These are phyloP conservation scores for Sphaeramia orbicularis DNA, from an alignment of 2,797 vertebrate genomes.

Conservation along the genomic window DNA sequence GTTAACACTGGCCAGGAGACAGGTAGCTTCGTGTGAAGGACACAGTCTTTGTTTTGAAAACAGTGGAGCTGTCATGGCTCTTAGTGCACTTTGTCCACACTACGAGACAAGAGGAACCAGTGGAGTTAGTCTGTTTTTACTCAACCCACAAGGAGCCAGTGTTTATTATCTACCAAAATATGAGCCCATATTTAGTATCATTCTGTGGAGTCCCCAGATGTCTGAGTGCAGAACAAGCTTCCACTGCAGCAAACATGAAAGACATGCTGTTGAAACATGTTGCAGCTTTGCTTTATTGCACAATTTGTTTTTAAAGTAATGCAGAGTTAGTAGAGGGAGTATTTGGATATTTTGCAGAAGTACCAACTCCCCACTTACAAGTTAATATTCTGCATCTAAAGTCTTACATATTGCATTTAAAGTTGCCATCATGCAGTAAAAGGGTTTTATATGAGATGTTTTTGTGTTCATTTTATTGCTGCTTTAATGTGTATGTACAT, in stretches of 20 bases:
- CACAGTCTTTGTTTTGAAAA: conserved; percentile 78
- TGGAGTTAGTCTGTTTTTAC: conserved; percentile 74
- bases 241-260: conserved; percentile 33
- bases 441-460: too few species aligned
- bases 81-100: conserved; percentile 49
- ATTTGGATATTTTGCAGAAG: too few species aligned
- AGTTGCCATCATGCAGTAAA: too few species aligned
- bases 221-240: conserved; percentile 38
- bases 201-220: conserved; percentile 51
- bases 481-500: too few species aligned
- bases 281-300: background rate
- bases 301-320: too few species aligned
- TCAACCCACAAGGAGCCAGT: conserved; percentile 67
- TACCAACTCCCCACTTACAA: too few species aligned
- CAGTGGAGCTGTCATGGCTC: conserved; percentile 57
- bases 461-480: too few species aligned
- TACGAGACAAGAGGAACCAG: conserved; percentile 49
- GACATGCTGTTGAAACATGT: conserved; percentile 14
- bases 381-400: too few species aligned
- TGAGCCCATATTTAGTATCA: conserved; percentile 82
- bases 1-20: conserved; percentile 15
- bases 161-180: conserved; percentile 79
- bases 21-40: conserved; percentile 65
- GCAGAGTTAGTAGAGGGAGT: too few species aligned
- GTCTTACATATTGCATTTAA: too few species aligned